A percentile compares a stretch with the other conserved stretches of the same genome.
These are phyloP conservation scores for Diogma glabrata DNA, from an alignment of 2,888 invertebrate genomes.

Conservation along the genomic window DNA sequence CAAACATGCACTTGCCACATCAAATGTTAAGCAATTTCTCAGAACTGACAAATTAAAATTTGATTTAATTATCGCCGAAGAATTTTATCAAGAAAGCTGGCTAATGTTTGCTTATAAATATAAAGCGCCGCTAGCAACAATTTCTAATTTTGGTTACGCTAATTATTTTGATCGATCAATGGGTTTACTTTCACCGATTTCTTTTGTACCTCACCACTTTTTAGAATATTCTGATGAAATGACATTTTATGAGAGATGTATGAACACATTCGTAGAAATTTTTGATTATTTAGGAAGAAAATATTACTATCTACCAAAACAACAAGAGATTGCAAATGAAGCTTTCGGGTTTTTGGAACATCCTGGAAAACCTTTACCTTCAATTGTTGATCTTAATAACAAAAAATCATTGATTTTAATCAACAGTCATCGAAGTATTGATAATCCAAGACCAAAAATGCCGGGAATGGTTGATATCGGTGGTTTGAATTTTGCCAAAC, in stretches of 20 bases:
- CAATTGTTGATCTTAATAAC: constrained; percentile 36
- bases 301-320: constrained; percentile 31
- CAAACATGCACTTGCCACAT: neutral
- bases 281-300: constrained; percentile 29
- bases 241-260: constrained; percentile 31
- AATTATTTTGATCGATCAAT: constrained; percentile 35
- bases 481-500: constrained; percentile 20
- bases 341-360: neutral
- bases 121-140: constrained; percentile 34
- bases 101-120: constrained; percentile 37
- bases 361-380: constrained; percentile 26
- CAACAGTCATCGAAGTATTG: constrained; percentile 40
- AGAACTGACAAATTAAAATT: constrained; percentile 32
- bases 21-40: constrained; percentile 27
- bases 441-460: constrained; percentile 37
- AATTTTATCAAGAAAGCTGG: constrained; percentile 38
- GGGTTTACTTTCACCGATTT: constrained; percentile 34
- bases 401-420: constrained; percentile 39
- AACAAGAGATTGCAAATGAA: neutral
- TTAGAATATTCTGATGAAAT: constrained; percentile 33
- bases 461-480: constrained; percentile 33
- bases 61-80: constrained; percentile 36
- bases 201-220: constrained; percentile 31
- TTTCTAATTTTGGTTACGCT: constrained; percentile 35
- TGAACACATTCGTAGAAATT: constrained; percentile 31